Evolutionary conservation across 2,797 vertebrate genomes (phyloP).

Genomic region (Rousettus madagascariensis): DNA sequence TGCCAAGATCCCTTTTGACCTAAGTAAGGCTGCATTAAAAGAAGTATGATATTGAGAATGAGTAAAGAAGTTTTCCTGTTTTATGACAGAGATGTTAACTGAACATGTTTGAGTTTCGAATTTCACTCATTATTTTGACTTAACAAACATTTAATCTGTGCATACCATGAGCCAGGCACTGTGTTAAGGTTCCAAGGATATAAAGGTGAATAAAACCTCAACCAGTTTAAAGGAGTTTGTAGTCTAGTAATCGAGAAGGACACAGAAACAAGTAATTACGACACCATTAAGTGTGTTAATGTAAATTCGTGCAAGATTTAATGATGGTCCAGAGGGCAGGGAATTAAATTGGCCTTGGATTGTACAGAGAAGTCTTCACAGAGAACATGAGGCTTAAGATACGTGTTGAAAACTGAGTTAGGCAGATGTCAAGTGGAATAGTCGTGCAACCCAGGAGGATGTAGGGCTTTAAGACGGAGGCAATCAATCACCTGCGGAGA

Average conservation of each 20-base stretch:
- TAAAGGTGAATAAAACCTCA: background rate
- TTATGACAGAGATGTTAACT: background rate
- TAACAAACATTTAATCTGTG: background rate
- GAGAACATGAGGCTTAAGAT: background rate
- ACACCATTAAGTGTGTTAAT: background rate
- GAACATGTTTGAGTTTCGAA: background rate
- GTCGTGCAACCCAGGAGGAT: background rate
- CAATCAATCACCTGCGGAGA: accelerated
- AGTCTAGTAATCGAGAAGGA: background rate
- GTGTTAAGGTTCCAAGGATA: background rate
- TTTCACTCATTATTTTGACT: conserved; percentile 6
- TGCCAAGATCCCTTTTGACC: conserved; percentile 9
- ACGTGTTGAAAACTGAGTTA: background rate
- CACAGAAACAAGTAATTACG: background rate
- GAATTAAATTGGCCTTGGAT: background rate
- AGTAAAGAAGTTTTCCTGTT: background rate
- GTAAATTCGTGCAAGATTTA: background rate
- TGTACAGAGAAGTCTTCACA: background rate
- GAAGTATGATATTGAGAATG: background rate
- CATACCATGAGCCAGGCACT: background rate
- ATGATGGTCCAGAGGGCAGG: background rate
- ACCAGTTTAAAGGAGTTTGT: background rate
- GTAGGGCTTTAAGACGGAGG: background rate
- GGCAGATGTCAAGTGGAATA: background rate
- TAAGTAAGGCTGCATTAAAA: conserved; percentile 4